These are phyloP conservation scores for Plusia festucae DNA, from an alignment of 2,888 invertebrate species.

Conservation along the genomic window DNA sequence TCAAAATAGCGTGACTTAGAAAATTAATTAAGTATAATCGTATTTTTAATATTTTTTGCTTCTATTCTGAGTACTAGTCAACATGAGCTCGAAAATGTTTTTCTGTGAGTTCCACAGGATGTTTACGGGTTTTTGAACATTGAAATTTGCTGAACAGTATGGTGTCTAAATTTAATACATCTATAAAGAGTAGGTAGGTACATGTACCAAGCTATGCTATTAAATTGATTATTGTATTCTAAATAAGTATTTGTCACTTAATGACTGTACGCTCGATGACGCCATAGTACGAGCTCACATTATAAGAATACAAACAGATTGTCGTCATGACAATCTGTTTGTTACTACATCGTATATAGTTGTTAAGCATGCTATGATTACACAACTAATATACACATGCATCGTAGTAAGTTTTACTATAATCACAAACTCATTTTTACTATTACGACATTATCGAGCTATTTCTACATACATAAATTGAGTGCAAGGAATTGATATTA, in stretches of 20 bases:
- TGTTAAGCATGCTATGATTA: neutral
- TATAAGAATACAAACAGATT: constrained; percentile 4
- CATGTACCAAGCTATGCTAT: neutral
- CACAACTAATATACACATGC: neutral
- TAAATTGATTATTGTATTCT: constrained; percentile 4
- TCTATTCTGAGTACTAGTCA: neutral
- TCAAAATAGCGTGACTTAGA: constrained; percentile 13
- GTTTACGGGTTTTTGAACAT: too few species aligned
- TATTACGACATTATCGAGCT: too few species aligned
- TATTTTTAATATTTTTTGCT: neutral
- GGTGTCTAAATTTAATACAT: neutral
- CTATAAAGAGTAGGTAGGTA: too few species aligned
- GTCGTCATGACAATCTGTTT: neutral
- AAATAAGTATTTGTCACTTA: constrained; percentile 5
- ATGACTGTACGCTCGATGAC: neutral
- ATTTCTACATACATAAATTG: too few species aligned
- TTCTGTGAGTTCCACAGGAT: too few species aligned
- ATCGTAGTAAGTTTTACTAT: neutral
- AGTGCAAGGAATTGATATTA: too few species aligned
- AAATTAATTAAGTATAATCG: neutral
- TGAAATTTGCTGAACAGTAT: too few species aligned
- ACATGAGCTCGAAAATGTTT: neutral
- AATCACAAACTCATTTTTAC: neutral
- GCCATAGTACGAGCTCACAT: neutral
- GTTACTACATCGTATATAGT: neutral